Evolutionary conservation across 2,113 vertebrate species (phyloP), one percentile per base, ranked within the genome.

Genomic region (Mesocricetus auratus): DNA sequence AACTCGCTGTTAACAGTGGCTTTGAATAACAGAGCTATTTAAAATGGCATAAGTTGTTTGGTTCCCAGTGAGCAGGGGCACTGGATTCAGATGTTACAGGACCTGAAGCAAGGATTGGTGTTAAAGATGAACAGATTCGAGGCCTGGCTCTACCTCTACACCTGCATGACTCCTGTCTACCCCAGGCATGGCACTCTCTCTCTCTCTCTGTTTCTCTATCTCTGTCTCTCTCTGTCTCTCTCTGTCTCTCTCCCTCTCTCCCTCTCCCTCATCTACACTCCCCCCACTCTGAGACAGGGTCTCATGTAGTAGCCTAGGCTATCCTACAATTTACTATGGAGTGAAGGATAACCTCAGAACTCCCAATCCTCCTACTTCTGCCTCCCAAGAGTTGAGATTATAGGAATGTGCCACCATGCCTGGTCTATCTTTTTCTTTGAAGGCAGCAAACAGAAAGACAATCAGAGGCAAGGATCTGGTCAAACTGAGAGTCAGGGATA

Each of bases 11-110:
- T 75, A 95, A 94, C 78, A 50, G 50, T 64, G 47, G 53, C 50
- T 93, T 81, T 64, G 45, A 77, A 92, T 82, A 92, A 50, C 5
- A 78, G 74, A 88, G 58, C 69, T n/a, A 5, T 39, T 94, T 2
- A 19, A 93, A 62, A 9, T 0, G 0, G 39, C 62, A 21, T 1
- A 9, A 60, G 36, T 33, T 39, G 74, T 78, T 39, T 29, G 39
- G 83, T 3, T 1, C 39, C 24, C 4, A 5, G 22, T 45, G 42
- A 31, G 21, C 2, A 21, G 79, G 29, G 16, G 13, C 24, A 1
- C 26, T 2, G 5, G 15, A 6, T 66, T 31, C 36, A 53, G 88
- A 42, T 47, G 33, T 1, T 22, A 1, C 9, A n/a, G 79, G 93
- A 47, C 16, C 4, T 12, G 50, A 17, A 24, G 68, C 66, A 42